phyloP scores from a whole-genome alignment of 2,113 vertebrate genomes.

The Sisor rabdophorus region DNA sequence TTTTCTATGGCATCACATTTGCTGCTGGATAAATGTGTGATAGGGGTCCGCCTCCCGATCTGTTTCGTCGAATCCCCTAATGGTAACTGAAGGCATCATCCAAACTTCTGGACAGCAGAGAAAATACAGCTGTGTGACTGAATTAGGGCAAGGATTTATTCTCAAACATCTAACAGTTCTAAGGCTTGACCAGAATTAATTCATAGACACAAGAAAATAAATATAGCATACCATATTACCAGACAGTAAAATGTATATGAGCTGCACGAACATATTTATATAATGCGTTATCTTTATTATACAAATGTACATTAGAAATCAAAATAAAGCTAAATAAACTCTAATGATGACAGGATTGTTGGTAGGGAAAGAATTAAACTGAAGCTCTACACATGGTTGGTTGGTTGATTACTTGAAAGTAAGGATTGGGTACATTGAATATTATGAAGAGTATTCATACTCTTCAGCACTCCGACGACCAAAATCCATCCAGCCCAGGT shows the following conservation, averaged over 20 bases:
- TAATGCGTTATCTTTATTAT: slow-evolving; percentile 64
- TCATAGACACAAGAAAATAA: slow-evolving; percentile 43
- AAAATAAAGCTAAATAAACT: slow-evolving; percentile 59
- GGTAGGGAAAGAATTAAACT: slow-evolving; percentile 53
- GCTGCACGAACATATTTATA: slow-evolving; percentile 24
- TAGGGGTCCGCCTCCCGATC: too few relatives aligned
- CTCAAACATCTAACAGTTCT: slow-evolving; percentile 32
- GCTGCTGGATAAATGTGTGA: slow-evolving; percentile 23
- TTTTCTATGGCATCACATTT: slow-evolving; percentile 29
- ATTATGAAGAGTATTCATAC: slow-evolving; percentile 84
- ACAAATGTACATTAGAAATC: slow-evolving; percentile 68
- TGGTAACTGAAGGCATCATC: not conserved
- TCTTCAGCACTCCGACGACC: slow-evolving; percentile 90
- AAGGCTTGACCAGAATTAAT: slow-evolving; percentile 17
- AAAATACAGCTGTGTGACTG: slow-evolving; percentile 18
- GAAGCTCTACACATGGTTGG: slow-evolving; percentile 52
- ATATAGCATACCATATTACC: slow-evolving; percentile 54
- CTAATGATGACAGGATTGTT: slow-evolving; percentile 59
- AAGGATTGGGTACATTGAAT: slow-evolving; percentile 23
- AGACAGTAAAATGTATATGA: slow-evolving; percentile 44
- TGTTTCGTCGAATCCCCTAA: not conserved
- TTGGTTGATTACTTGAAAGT: slow-evolving; percentile 14
- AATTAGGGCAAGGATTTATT: slow-evolving; percentile 50
- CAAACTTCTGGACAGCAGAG: not conserved
- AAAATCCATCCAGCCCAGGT: slow-evolving; percentile 98